Evolutionary conservation across 2,888 invertebrate genomes (phyloP), one percentile per base, ranked within the genome.

Genomic region (Pristionchus fissidentatus): DNA sequence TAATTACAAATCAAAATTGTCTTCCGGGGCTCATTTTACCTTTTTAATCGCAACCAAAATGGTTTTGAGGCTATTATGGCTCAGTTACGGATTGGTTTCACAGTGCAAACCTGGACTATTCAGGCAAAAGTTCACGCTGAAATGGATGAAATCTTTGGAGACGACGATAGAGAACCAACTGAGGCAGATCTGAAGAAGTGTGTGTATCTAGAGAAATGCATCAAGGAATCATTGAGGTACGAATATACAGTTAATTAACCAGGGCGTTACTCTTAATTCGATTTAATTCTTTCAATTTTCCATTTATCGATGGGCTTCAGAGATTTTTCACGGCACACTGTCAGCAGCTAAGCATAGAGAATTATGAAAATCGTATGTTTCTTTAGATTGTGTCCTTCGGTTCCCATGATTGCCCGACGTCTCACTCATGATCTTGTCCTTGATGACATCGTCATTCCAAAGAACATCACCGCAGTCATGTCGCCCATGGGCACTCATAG

Each of bases 341-440:
- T n/a, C n/a, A n/a, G n/a, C n/a, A n/a, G n/a, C n/a, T 38, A 13
- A 32, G 35, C 29, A 60, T n/a, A n/a, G n/a, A n/a, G n/a, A n/a
- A n/a, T n/a, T n/a, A n/a, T n/a, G n/a, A n/a, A n/a, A 60, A n/a
- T n/a, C n/a, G n/a, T n/a, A n/a, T n/a, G n/a, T n/a, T n/a, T 19
- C 8, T 81, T 2, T n/a, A 79, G 90, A 35, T 57, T 90, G 38
- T 89, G 87, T 49, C 90, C 90, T 3, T 85, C 87, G 43, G 90
- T 90, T 3, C 90, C 90, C 0, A 52, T 90, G 52, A 85, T 90
- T 57, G 90, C 86, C 32, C 55, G 90, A 26, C 79, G 86, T 60
- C 49, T 86, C n/a, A 89, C 90, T 15, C 92, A 93, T 83, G 92
- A 93, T 79, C 86, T 87, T 19, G 85, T 85, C 75, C 83, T 89